Evolutionary conservation across 2,888 invertebrate genomes (phyloP), one percentile per base, ranked within the genome.

Genomic region (Apotomis turbidana): DNA sequence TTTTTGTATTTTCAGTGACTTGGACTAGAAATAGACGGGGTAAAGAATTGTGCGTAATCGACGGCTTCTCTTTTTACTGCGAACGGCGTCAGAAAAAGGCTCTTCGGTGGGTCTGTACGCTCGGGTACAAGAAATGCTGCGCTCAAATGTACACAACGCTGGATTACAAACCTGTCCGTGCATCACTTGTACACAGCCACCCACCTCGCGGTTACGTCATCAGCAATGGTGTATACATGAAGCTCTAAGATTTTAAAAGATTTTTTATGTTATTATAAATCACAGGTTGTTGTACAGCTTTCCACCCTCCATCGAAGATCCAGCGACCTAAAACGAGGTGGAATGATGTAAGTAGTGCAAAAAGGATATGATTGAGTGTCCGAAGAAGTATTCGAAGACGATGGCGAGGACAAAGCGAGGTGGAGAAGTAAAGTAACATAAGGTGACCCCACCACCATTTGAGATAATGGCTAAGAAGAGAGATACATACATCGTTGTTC

Each of bases 41-140:
- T 41, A 64, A 64, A 27, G 64, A 64, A 13, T 52, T 64, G 55
- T 38, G 38, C 15, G 9, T 64, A 6, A 3, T 77, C 2, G 68
- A 79, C 8, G 74, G 70, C 0, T 74, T 70, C 49, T 57, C 63
- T 3, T 77, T 74, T 49, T 72, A 73, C 46, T 71, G 66, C 59
- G 54, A 52, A 12, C 46, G 36, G 0, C 41, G 44, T 3, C 6
- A 41, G 5, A 44, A 44, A 52, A 15, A 3, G 4, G 9, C 52
- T 2, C 15, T 68, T 4, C 59, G 52, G 5, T 68, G 68, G 68
- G 15, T 60, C n/a, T 68, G 68, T 54, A 55, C 64, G 5, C 6
- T 6, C 12, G 27, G 54, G 12, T 5, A 8, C 3, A 10, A 3
- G 9, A 68, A 60, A 60, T 68, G 68, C 5, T 13, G 44, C 5